Evolutionary conservation across 2,888 invertebrate species (phyloP).

Genomic region (Zaprionus obscuricornis): DNA sequence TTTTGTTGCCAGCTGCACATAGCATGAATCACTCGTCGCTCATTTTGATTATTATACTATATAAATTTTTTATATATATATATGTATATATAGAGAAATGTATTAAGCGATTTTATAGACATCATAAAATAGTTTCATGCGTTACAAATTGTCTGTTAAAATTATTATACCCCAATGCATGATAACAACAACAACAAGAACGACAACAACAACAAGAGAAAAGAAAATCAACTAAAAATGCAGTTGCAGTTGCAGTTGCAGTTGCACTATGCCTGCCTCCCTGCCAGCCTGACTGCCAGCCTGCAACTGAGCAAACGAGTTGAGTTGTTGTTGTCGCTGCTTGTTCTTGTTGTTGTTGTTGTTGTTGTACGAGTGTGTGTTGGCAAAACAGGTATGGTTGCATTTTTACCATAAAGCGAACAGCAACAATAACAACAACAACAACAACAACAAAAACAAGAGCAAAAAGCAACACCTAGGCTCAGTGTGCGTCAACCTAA

Average conservation of each 20-base stretch:
- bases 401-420: slow-evolving; percentile 77
- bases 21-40: too few relatives aligned
- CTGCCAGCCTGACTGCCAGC: too few relatives aligned
- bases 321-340: slow-evolving; percentile 38
- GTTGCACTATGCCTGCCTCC: slow-evolving; percentile 58
- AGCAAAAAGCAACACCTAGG: slow-evolving; percentile 76
- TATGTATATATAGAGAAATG: too few relatives aligned
- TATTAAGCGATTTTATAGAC: too few relatives aligned
- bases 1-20: too few relatives aligned
- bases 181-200: too few relatives aligned
- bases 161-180: slow-evolving; percentile 24
- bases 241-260: slow-evolving; percentile 62
- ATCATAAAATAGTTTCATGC: too few relatives aligned
- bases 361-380: slow-evolving; percentile 44
- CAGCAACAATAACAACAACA: slow-evolving; percentile 46
- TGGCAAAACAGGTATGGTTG: slow-evolving; percentile 79
- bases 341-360: slow-evolving; percentile 14
- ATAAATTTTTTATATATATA: too few relatives aligned
- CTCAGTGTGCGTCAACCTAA: slow-evolving; percentile 41
- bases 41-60: too few relatives aligned
- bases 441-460: slow-evolving; percentile 38
- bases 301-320: slow-evolving; percentile 63
- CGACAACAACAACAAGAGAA: too few relatives aligned
- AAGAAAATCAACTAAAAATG: slow-evolving; percentile 52
- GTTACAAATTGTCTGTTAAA: not conserved